Base-by-base conservation (phyloP, 1,140 invertebrate genomes). In the Chelonus insularis region DNA sequence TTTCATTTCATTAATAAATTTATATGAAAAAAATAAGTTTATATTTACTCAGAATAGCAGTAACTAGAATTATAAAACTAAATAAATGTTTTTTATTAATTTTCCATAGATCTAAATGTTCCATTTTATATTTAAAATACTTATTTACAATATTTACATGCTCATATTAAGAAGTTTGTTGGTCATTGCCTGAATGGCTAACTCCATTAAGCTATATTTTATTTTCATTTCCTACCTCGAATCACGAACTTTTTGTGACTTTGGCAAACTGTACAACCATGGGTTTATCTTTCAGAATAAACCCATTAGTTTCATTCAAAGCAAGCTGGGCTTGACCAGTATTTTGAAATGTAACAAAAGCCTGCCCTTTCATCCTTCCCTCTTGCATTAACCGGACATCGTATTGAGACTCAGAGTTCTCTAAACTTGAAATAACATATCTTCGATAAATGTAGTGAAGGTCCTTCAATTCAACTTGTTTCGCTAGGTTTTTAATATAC, bases 301-400 rank as follows among this genome's bases (percentile, higher is more conserved):
- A 93, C n/a, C 92, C 94, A 83, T 97, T 95, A 5, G 93, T 95
- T 77, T 95, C 91, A 68, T 86, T 82, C 0, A 97, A 72, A 23
- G 95, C 95, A 72, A 84, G 81, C 75, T 88, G 82, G 1, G 94
- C 92, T 68, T 87, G 80, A 54, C 84, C 80, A n/a, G 88, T 82
- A 71, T 83, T 87, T 60, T 88, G 86, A 48, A 96, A 84, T 5
- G 91, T 94, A 0, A 98, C 83, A 85, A 98, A 98, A 4, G 93
- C 94, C 82, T 98, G 95, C 0, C 94, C 94, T 81, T 96, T 97
- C 94, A 98, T 97, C 72, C 94, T 86, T 0, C 95, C 95, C 77
- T 95, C 93, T 76, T 93, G 92, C 94, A 98, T 95, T 1, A 96
- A 83, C 67, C 90, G 85, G n/a, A 96, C 86, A 81, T 93, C 88